Evolutionary conservation across 2,888 invertebrate genomes (phyloP).

Genomic region (Celastrina argiolus): DNA sequence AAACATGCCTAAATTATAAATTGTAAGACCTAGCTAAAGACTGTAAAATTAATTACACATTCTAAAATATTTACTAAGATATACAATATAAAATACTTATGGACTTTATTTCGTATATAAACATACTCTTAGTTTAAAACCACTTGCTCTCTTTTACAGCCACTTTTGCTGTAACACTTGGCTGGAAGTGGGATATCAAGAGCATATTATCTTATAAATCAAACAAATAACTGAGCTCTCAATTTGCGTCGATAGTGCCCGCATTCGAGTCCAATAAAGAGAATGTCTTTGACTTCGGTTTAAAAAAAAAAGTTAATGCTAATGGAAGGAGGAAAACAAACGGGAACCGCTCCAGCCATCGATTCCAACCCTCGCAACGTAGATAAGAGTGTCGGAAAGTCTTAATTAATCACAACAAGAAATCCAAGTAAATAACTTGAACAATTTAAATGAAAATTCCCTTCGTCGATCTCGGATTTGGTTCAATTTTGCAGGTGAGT

Average conservation of each 20-base stretch:
- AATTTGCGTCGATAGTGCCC: background rate
- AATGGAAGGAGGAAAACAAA: background rate
- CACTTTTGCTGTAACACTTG: background rate
- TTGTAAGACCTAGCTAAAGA: too few species aligned
- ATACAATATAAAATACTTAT: too few species aligned
- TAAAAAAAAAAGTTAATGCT: background rate
- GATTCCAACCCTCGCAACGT: conserved; percentile 22
- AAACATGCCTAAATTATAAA: too few species aligned
- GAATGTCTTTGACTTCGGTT: background rate
- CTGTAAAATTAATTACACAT: too few species aligned
- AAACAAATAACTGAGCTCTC: background rate
- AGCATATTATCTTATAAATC: background rate
- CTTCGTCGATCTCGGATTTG: conserved; percentile 26
- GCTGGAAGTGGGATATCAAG: background rate
- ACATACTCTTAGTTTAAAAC: background rate
- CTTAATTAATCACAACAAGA: conserved; percentile 35
- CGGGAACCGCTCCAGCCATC: conserved; percentile 3
- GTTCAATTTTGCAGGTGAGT: conserved; percentile 26
- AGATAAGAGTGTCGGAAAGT: conserved; percentile 28
- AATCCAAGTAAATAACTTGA: conserved; percentile 28
- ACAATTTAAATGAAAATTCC: conserved; percentile 29
- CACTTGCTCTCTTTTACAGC: background rate
- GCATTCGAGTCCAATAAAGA: background rate
- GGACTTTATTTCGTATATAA: too few species aligned
- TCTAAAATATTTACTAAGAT: too few species aligned